A percentile compares a stretch with the other conserved stretches of the same genome.
Conservation (phyloP, 2,888 invertebrate genomes). For the Sphaeridia pumilis region DNA sequence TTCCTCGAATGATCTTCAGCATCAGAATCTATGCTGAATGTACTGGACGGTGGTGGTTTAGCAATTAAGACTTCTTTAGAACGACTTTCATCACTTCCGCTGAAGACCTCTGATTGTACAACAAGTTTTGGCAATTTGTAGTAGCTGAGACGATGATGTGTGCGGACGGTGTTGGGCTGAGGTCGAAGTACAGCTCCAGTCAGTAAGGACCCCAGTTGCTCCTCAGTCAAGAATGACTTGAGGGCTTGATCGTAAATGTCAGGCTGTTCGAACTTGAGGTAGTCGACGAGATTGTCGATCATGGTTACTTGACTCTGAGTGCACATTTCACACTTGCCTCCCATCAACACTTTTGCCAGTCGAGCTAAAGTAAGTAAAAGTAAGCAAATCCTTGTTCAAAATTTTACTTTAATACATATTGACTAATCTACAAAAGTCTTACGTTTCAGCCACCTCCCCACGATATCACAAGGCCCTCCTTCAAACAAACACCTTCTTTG, state of each 20-base stretch:
- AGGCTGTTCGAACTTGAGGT: not conserved
- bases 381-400: no score
- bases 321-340: constrained; percentile 2
- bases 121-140: no score
- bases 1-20: no score
- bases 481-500: constrained; percentile 7
- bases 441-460: constrained; percentile 8
- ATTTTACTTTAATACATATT: not conserved
- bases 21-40: no score
- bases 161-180: not conserved
- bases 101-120: no score
- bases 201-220: not conserved
- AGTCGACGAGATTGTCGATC: not conserved
- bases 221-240: not conserved
- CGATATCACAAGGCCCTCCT: constrained; percentile 4
- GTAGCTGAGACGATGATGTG: no score
- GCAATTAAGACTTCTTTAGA: no score
- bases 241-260: constrained; percentile 8
- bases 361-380: not conserved
- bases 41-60: no score
- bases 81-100: not conserved
- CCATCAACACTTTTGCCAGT: not conserved
- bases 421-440: not conserved
- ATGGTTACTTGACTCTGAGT: not conserved
- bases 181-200: not conserved